These are phyloP conservation scores for Apocrypta bakeri DNA, from an alignment of 1,140 invertebrate genomes.

Conservation along the genomic window DNA sequence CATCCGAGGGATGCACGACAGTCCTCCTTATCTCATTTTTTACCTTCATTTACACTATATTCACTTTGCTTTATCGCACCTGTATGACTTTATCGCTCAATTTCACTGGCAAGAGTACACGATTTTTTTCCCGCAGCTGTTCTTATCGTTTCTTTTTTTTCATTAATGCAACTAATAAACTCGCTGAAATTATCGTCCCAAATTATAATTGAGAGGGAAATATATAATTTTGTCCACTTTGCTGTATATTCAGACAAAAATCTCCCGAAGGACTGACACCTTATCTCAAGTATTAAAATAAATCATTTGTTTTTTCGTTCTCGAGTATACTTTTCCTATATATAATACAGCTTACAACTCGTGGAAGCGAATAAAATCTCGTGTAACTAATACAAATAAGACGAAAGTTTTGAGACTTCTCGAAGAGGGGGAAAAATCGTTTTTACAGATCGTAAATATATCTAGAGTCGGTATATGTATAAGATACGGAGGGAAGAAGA, in stretches of 20 bases:
- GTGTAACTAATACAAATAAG: neutral
- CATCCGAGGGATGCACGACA: neutral
- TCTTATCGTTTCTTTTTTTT: slow-evolving; percentile 4
- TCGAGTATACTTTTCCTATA: too few relatives aligned
- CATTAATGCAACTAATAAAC: slow-evolving; percentile 26
- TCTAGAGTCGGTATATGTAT: too few relatives aligned
- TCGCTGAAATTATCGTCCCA: slow-evolving; percentile 18
- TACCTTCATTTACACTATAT: slow-evolving; percentile 23
- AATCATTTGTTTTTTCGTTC: neutral
- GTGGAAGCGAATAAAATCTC: neutral
- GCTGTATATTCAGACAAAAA: neutral
- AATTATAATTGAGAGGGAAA: slow-evolving; percentile 37
- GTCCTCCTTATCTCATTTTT: neutral
- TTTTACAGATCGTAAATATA: neutral
- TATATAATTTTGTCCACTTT: neutral
- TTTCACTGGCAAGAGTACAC: neutral
- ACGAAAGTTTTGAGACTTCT: neutral
- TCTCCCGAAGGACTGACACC: neutral
- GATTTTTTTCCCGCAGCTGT: neutral
- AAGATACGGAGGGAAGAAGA: too few relatives aligned
- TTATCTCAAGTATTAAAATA: neutral
- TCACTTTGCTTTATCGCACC: neutral
- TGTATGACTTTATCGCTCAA: slow-evolving; percentile 20
- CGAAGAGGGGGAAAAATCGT: neutral
- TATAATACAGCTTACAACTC: too few relatives aligned